phyloP scores from a whole-genome alignment of 2,113 vertebrate species.

The Peromyscus californicus region DNA sequence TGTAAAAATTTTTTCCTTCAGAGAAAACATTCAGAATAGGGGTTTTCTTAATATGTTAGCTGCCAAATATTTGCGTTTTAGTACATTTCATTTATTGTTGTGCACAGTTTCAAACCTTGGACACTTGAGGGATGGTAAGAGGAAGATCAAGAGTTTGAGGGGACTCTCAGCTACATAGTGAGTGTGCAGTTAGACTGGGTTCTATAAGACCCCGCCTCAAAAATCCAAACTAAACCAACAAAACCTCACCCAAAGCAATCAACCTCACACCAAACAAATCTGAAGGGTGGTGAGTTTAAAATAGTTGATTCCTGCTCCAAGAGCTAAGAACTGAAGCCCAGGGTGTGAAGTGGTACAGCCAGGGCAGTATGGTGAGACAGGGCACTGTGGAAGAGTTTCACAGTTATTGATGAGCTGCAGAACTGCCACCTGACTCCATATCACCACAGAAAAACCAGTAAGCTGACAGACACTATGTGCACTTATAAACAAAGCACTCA shows the following conservation, averaged over 20 bases:
- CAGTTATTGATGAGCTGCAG: neutral
- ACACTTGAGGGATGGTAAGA: neutral
- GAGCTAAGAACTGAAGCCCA: neutral
- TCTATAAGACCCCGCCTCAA: neutral
- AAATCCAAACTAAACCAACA: neutral
- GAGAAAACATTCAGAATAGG: neutral
- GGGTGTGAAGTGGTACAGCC: neutral
- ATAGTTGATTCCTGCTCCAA: neutral
- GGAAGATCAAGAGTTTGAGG: neutral
- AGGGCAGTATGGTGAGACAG: neutral
- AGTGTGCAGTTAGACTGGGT: neutral
- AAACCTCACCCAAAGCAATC: neutral
- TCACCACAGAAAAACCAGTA: neutral
- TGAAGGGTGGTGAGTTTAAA: neutral
- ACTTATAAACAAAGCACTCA: neutral
- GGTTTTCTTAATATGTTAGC: neutral
- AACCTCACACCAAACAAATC: neutral
- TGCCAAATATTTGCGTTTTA: neutral
- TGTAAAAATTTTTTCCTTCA: neutral
- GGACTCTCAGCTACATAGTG: neutral
- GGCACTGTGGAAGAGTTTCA: neutral
- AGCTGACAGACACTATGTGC: fast-evolving
- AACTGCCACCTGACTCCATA: neutral
- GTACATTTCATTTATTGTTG: neutral
- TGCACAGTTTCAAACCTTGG: conserved; percentile 1